Conservation (phyloP, 2,888 invertebrate genomes). For the Lamellibrachia columna region DNA sequence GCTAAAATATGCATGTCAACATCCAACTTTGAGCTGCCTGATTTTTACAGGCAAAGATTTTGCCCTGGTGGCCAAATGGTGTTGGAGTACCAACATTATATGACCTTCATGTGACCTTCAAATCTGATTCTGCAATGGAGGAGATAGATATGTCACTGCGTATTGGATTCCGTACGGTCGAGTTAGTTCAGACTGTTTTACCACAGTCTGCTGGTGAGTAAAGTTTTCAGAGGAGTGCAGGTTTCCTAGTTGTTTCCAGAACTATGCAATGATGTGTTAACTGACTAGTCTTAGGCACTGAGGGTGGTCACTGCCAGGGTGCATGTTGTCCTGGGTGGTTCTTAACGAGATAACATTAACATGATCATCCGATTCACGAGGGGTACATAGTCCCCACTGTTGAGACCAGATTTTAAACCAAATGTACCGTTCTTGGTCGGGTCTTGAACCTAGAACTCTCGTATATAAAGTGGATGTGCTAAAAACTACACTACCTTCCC, state of each 20-base stretch:
- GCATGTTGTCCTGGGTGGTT: too few species aligned
- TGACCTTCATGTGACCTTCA: slow-evolving; percentile 33
- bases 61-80: slow-evolving; percentile 96
- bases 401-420: too few species aligned
- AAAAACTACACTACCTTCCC: too few species aligned
- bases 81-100: slow-evolving; percentile 77
- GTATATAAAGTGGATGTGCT: too few species aligned
- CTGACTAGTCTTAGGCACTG: too few species aligned
- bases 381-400: too few species aligned
- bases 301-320: too few species aligned
- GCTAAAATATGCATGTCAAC: not conserved
- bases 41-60: slow-evolving; percentile 43
- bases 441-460: too few species aligned
- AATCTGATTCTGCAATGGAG: not conserved
- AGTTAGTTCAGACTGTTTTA: slow-evolving; percentile 75
- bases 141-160: slow-evolving; percentile 69
- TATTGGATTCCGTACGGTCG: slow-evolving; percentile 87
- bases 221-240: not conserved
- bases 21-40: not conserved
- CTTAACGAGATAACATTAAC: too few species aligned
- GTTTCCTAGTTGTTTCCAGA: not conserved
- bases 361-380: too few species aligned
- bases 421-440: too few species aligned
- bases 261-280: too few species aligned
- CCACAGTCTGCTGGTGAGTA: not conserved